phyloP scores from a whole-genome alignment of 2,113 vertebrate genomes.

The Sphaerodactylus townsendi region DNA sequence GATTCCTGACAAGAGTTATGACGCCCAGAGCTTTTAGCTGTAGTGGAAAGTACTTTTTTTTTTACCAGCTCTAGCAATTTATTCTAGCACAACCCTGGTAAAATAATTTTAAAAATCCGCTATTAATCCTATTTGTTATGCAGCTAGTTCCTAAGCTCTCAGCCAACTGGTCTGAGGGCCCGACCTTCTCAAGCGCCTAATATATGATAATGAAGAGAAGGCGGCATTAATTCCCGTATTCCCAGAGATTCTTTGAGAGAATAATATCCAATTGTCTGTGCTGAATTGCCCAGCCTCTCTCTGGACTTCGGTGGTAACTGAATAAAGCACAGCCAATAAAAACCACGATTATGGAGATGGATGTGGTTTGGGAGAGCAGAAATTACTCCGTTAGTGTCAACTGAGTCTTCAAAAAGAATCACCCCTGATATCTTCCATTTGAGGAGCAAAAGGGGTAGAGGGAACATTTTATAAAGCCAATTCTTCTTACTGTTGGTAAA shows the following conservation, averaged over 20 bases:
- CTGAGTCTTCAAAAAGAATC: constrained; percentile 48
- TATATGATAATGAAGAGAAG: constrained; percentile 6
- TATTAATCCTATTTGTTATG: constrained; percentile 45
- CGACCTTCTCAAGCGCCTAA: background rate
- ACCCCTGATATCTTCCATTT: constrained; percentile 10
- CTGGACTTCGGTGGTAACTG: background rate
- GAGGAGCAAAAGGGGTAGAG: constrained; percentile 28
- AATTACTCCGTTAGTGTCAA: constrained; percentile 34
- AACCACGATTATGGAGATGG: background rate
- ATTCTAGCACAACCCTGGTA: constrained; percentile 37
- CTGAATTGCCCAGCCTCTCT: background rate
- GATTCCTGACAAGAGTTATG: constrained; percentile 51
- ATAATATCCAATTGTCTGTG: constrained; percentile 1
- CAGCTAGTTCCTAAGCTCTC: background rate
- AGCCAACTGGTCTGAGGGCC: background rate
- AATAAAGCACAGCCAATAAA: background rate
- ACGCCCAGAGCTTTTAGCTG: constrained; percentile 48
- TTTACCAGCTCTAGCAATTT: constrained; percentile 51
- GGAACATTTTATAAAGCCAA: background rate
- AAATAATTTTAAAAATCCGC: constrained; percentile 51
- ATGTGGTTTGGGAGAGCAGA: background rate
- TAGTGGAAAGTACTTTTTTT: constrained; percentile 46
- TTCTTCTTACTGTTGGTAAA: constrained; percentile 3
- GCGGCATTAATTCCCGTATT: background rate
- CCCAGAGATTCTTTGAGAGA: too few species aligned